Evolutionary conservation across 2,113 vertebrate species (phyloP), one percentile per base, ranked within the genome.

Genomic region (Xenopus borealis): DNA sequence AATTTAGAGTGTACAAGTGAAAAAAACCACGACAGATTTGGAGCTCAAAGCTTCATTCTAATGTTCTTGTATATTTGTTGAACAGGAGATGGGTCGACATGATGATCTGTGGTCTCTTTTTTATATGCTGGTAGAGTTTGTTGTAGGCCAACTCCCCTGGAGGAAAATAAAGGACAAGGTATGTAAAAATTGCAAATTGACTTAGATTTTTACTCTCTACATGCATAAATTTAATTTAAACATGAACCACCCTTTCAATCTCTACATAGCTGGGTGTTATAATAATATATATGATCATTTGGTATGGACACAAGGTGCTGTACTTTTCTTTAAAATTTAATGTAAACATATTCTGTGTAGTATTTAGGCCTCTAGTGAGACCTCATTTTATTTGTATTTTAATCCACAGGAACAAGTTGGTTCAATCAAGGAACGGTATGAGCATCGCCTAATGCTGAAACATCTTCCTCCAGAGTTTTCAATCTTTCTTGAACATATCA

Each of bases 81-180:
- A 6, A 67, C 89, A 99, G 97, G 97, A 99, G 85, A 99, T 99
- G 97, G 97, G 97, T 76, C 94, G 97, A 27, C 97, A 99, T 62
- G 97, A 99, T 79, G 97, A 99, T 82, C 93, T 99, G 69, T 99
- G 97, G 97, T 99, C 97, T 80, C 91, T 99, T 30, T 99, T 98
- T 89, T 99, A 99, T 88, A 99, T 99, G 97, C 86, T 99, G 86
- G 96, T 99, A 80, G 97, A 99, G 81, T 99, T 99, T 85, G 91
- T 98, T 67, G 93, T 98, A 68, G 97, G 97, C 45, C 97, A 99
- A 77, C 81, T 99, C 79, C 97, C 97, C n/a, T 99, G 97, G 97
- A 94, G 97, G 83, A 99, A 98, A 88, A 98, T 99, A 86, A 99
- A 99, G 83, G 96, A 99, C 84, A 99, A 99, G 90, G 97, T 97